These are phyloP conservation scores for Cygnus olor DNA, from an alignment of 2,797 vertebrate species.

Conservation along the genomic window DNA sequence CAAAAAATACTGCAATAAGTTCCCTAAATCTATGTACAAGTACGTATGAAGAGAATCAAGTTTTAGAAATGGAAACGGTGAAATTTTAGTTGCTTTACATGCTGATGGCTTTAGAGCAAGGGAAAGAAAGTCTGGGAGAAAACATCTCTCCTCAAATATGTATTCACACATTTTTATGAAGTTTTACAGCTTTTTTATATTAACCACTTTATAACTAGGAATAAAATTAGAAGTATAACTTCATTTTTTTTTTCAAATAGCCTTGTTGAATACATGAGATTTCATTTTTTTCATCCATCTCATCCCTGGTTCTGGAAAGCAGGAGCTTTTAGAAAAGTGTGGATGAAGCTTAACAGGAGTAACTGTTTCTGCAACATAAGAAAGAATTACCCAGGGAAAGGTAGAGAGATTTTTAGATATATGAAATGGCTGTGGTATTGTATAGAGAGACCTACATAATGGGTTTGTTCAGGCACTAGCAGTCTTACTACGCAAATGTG, in stretches of 20 bases:
- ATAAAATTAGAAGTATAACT: not conserved
- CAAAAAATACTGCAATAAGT: not conserved
- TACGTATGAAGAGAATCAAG: not conserved
- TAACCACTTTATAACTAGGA: not conserved
- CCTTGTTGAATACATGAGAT: not conserved
- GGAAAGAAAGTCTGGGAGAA: not conserved
- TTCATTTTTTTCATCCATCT: not conserved
- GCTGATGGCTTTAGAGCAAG: not conserved
- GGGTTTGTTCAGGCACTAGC: not conserved
- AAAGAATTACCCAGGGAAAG: not conserved
- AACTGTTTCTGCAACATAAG: not conserved
- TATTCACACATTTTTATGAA: not conserved
- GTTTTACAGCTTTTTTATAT: not conserved
- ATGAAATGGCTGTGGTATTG: not conserved
- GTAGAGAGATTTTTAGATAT: not conserved
- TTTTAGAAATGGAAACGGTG: not conserved
- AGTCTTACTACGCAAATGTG: accelerated
- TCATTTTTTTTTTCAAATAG: not conserved
- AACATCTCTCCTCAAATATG: not conserved
- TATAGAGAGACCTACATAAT: not conserved
- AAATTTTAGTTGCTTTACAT: not conserved
- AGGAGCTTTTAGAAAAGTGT: not conserved
- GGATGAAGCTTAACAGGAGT: not conserved
- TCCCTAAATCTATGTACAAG: not conserved
- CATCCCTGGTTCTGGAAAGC: not conserved